Conservation (phyloP, 2,113 vertebrate species). For the mouse (Mus musculus) region GRCm39 chr3:25788001-25788500, state of each 20-base stretch:
- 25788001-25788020: not conserved
- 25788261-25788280: not conserved
- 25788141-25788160: not conserved
- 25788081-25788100: not conserved
- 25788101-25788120: not conserved
- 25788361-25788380: not conserved
- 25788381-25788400: not conserved
- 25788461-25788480: not conserved
- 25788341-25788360: too few relatives aligned
- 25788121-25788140: not conserved
- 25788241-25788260: not conserved
- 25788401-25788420: not conserved
- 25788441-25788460: not conserved
- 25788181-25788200: not conserved
- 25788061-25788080: not conserved
- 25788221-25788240: not conserved
- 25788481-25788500: not conserved
- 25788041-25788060: not conserved
- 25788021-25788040: not conserved
- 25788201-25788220: not conserved
- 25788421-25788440: not conserved
- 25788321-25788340: not conserved
- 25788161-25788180: not conserved
- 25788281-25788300: not conserved
- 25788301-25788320: not conserved